phyloP scores from a whole-genome alignment of 2,888 invertebrate genomes.

The Pomacea canaliculata region DNA sequence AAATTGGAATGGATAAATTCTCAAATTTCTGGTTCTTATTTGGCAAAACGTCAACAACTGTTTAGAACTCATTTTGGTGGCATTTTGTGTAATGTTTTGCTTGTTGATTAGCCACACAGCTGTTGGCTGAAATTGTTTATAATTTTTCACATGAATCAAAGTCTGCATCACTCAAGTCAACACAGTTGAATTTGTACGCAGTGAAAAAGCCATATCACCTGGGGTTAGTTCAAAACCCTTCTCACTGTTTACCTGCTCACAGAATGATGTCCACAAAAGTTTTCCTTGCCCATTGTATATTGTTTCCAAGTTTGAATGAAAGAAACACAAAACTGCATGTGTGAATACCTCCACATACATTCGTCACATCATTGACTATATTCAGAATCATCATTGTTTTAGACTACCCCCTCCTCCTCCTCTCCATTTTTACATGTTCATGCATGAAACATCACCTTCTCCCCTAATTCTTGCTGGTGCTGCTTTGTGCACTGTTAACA shows the following conservation, averaged over 20 bases:
- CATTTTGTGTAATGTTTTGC: slow-evolving; percentile 8
- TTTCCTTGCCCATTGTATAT: not conserved
- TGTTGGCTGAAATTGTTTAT: not conserved
- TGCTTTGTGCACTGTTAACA: too few relatives aligned
- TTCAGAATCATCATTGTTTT: slow-evolving; percentile 13
- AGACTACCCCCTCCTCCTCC: not conserved
- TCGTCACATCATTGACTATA: slow-evolving; percentile 14
- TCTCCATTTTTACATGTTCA: not conserved
- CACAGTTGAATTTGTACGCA: not conserved
- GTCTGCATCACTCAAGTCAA: not conserved
- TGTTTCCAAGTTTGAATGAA: not conserved
- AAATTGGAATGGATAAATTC: too few relatives aligned
- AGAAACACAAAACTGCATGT: not conserved
- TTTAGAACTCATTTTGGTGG: not conserved
- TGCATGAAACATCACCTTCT: too few relatives aligned
- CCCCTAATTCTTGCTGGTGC: too few relatives aligned
- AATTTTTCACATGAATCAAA: slow-evolving; percentile 1
- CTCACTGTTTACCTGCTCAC: not conserved
- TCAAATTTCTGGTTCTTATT: too few relatives aligned
- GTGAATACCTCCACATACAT: slow-evolving; percentile 12
- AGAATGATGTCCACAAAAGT: not conserved
- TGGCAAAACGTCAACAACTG: too few relatives aligned
- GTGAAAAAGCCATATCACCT: not conserved
- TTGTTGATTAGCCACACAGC: not conserved
- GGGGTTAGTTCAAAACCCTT: not conserved